Evolutionary conservation across 2,888 invertebrate genomes (phyloP), one percentile per base, ranked within the genome.

Genomic region (Rapana venosa): DNA sequence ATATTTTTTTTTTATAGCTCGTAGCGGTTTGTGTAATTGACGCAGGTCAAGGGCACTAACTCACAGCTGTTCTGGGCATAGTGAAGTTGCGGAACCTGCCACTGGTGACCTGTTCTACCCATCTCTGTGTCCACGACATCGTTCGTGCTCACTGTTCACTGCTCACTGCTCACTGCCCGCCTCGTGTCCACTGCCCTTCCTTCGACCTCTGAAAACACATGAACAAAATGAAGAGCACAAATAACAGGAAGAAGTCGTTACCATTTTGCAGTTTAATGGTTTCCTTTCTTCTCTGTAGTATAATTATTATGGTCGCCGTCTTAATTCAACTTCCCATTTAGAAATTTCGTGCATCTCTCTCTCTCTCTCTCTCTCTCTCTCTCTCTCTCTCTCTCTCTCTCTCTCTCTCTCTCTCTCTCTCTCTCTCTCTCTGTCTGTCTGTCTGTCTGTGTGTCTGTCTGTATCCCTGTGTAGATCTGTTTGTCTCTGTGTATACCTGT

Each of bases 31-130:
- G 47, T 47, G 47, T 47, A 47, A 47, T 5, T 47, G 2, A 47
- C 8, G 47, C 66, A 5, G 66, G 20, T 20, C 66, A 35, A 36
- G 36, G 26, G 26, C 26, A n/a, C 8, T 13, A 30, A 86, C 86
- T 86, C 35, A 86, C 86, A 6, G 86, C 30, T 17, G 66, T 86
- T 22, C 86, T 61, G 32, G 86, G 86, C 86, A 86, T 30, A 22
- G 66, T n/a, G 58, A 86, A 86, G 86, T 86, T 86, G 20, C 35
- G 58, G 86, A 86, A 86, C 22, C 86, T 61, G 86, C 35, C 17
- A 22, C 86, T 86, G 86, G 86, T 58, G 22, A 86, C 86, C 22
- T 86, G 66, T 20, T 86, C 13, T 0, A 86, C 61, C 86, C 86
- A 86, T 8, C 0, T 2, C 86, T 86, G 86, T 61, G 86, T 86